Conservation (phyloP, 2,797 vertebrate species). For the Bradypus variegatus region DNA sequence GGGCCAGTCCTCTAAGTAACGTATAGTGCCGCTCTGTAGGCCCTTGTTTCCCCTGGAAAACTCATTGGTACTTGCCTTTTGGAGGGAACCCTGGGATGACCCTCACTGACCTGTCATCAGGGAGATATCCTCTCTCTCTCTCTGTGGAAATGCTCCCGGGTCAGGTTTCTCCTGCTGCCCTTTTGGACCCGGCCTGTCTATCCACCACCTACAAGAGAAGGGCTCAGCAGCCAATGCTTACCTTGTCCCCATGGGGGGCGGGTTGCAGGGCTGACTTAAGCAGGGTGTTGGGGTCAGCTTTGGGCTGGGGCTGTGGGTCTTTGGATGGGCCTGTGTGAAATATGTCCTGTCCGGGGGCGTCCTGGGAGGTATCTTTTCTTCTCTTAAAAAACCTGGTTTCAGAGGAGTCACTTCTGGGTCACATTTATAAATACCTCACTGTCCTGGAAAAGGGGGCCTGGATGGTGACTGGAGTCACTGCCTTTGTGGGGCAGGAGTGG, state of each 20-base stretch:
- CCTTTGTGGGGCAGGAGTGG: conserved; percentile 34
- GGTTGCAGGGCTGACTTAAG: neutral
- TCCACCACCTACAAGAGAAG: neutral
- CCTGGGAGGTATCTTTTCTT: neutral
- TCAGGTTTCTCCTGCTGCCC: neutral
- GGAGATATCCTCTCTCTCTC: neutral
- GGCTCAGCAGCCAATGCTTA: neutral
- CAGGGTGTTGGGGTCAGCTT: neutral
- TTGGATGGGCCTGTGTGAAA: neutral
- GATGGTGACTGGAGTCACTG: conserved; percentile 39
- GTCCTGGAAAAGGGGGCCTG: conserved; percentile 50
- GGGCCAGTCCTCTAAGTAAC: neutral
- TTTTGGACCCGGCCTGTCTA: conserved; percentile 12
- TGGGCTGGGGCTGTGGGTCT: neutral
- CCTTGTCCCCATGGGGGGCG: neutral
- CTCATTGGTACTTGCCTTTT: neutral
- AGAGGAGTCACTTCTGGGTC: conserved; percentile 34
- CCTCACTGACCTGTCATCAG: neutral
- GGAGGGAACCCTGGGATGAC: neutral
- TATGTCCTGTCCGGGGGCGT: neutral
- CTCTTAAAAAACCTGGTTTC: conserved; percentile 16
- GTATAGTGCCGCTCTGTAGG: neutral
- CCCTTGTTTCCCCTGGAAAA: neutral
- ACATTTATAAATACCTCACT: conserved; percentile 61
- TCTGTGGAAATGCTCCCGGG: neutral